A percentile compares a stretch with the other conserved stretches of the same genome.
Evolutionary conservation across 1,140 invertebrate genomes (phyloP).

Genomic region (Caerostris darwini): DNA sequence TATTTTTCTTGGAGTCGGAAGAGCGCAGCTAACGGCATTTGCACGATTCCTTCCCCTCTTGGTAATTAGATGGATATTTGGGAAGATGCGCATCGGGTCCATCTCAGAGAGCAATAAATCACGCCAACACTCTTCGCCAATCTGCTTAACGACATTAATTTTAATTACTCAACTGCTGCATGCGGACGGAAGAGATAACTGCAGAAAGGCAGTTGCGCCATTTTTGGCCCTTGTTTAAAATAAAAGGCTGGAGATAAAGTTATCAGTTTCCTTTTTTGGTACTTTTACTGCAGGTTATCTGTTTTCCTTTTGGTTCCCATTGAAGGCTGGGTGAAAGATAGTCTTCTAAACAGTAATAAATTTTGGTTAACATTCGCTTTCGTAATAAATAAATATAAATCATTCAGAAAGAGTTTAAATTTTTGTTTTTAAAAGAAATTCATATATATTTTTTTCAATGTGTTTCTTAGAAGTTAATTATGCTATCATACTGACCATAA

Average conservation of each 20-base stretch:
- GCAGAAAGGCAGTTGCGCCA: not conserved
- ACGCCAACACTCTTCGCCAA: conserved; percentile 38
- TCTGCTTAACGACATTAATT: conserved; percentile 49
- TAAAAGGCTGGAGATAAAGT: not conserved
- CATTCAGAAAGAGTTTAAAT: too few relatives aligned
- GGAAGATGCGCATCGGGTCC: conserved; percentile 38
- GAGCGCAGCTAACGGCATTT: not conserved
- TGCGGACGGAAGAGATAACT: not conserved
- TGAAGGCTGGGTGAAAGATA: too few relatives aligned
- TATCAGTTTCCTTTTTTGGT: not conserved
- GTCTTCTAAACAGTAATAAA: too few relatives aligned
- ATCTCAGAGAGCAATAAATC: conserved; percentile 55
- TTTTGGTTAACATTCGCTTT: too few relatives aligned
- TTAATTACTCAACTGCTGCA: conserved; percentile 46
- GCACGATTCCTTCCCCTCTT: not conserved
- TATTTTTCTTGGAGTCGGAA: conserved; percentile 54
- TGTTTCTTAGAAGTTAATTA: too few relatives aligned
- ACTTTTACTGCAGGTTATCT: too few relatives aligned
- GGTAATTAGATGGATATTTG: conserved; percentile 72
- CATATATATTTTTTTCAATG: too few relatives aligned
- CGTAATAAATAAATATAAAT: too few relatives aligned
- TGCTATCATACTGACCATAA: too few relatives aligned
- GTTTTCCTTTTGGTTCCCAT: too few relatives aligned
- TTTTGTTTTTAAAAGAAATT: too few relatives aligned
- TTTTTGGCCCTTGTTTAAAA: not conserved